Evolutionary conservation across 1,140 invertebrate species (phyloP), one percentile per base, ranked within the genome.

Genomic region (Papilio glaucus): DNA sequence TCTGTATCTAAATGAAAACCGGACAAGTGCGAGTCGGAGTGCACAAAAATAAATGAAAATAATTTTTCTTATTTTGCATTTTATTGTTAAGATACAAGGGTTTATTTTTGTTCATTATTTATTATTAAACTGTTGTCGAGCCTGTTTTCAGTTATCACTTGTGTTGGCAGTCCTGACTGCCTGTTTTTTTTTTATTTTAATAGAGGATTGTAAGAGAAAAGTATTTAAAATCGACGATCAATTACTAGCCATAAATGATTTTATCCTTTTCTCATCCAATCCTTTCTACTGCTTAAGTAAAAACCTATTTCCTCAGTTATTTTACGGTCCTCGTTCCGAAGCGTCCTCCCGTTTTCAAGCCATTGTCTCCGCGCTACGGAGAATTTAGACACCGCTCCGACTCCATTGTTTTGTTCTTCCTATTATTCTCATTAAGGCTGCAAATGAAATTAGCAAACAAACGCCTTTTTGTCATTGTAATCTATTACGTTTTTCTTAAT

Each of bases 351-450:
- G 21, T 53, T 53, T 24, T n/a, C 49, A 53, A 33, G 18, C 10
- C 49, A 53, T 53, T 53, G 49, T 53, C 49, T 53, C 2, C 49
- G 29, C 29, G 21, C 8, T 24, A 53, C 49, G 49, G 21, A 4
- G 49, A 53, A 53, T 53, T 53, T 53, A 53, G 49, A 26, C 49
- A 10, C 21, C 49, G 18, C 24, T 12, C 49, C 18, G 49, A 24
- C 49, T 53, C 49, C 12, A 53, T 53, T 53, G 49, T 53, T 53
- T 53, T 53, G 21, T 53, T 24, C 49, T 10, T 53, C 49, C 49
- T 53, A 53, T 53, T 53, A 53, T 53, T 53, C 24, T 53, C 49
- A 24, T 53, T 53, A 53, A 53, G 21, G 49, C 49, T 53, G 49
- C 49, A 24, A 53, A 18, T 53, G 49, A 53, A 53, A 53, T 53